These are phyloP conservation scores for Cryptotis parvus DNA, from an alignment of 2,113 vertebrate species.

Conservation along the genomic window DNA sequence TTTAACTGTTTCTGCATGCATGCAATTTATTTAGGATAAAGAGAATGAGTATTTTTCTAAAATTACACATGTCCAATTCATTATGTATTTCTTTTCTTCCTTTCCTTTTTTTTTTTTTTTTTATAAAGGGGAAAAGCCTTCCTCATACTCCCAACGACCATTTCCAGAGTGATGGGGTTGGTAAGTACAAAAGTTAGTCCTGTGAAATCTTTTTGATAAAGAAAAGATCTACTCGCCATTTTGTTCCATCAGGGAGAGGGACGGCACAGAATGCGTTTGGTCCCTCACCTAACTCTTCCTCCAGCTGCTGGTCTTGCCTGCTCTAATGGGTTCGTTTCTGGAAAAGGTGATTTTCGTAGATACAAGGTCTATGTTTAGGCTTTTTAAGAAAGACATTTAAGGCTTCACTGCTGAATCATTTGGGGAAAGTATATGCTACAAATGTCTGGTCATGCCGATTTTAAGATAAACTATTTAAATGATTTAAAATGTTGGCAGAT, in stretches of 20 bases:
- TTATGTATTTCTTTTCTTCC: constrained; percentile 35
- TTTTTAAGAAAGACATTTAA: constrained; percentile 37
- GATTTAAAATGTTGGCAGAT: constrained; percentile 31
- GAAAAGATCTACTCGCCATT: neutral
- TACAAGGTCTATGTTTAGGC: neutral
- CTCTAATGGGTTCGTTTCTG: constrained; percentile 8
- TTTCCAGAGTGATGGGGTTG: constrained; percentile 96
- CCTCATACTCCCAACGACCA: constrained; percentile 95
- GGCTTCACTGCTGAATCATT: neutral
- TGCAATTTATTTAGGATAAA: constrained; percentile 41
- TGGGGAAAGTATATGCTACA: constrained; percentile 16
- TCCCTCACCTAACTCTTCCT: neutral
- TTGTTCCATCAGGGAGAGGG: too few species aligned
- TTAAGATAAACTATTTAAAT: constrained; percentile 49
- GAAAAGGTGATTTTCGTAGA: constrained; percentile 1
- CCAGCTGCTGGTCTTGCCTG: neutral
- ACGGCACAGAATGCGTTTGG: neutral
- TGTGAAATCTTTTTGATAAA: neutral
- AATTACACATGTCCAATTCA: constrained; percentile 53
- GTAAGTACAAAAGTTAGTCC: constrained; percentile 87
- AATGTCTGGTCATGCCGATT: neutral
- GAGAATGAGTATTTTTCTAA: constrained; percentile 52
- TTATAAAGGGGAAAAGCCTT: constrained; percentile 92
- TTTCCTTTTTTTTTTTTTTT: constrained; percentile 50
- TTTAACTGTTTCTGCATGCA: constrained; percentile 1